A percentile compares a stretch with the other conserved stretches of the same genome.
These are phyloP conservation scores for Elaeidobius kamerunicus DNA, from an alignment of 2,888 invertebrate species.

Conservation along the genomic window DNA sequence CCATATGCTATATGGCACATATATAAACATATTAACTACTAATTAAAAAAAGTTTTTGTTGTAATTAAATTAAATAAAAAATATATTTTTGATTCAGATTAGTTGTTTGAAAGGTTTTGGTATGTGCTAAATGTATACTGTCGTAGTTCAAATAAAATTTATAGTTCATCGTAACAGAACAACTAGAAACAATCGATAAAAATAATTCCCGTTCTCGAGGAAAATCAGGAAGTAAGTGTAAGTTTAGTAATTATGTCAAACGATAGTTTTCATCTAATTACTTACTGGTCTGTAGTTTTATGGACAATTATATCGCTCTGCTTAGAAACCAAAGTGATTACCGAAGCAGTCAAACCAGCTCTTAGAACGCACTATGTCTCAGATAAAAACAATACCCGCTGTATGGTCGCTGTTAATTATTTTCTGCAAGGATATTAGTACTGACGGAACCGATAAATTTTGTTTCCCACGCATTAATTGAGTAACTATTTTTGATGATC, in stretches of 20 bases:
- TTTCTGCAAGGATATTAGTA: conserved; percentile 29
- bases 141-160: conserved; percentile 1
- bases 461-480: conserved; percentile 38
- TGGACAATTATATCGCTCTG: conserved; percentile 26
- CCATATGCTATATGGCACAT: too few relatives aligned
- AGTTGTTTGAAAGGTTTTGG: too few relatives aligned
- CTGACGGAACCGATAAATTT: conserved; percentile 36
- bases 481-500: conserved; percentile 40
- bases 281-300: conserved; percentile 22
- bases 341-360: conserved; percentile 26
- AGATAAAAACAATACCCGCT: conserved; percentile 23
- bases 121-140: too few relatives aligned
- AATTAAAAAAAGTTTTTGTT: too few relatives aligned
- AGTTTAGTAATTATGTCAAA: conserved; percentile 23
- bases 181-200: conserved; percentile 16
- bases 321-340: conserved; percentile 26
- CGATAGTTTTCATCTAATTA: conserved; percentile 27
- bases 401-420: conserved; percentile 22
- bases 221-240: conserved; percentile 26
- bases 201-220: conserved; percentile 9
- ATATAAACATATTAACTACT: too few relatives aligned
- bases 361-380: conserved; percentile 16
- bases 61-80: too few relatives aligned
- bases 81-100: too few relatives aligned
- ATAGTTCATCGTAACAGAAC: background rate